phyloP scores from a whole-genome alignment of 2,888 invertebrate species.

The Drosophila emarginata region DNA sequence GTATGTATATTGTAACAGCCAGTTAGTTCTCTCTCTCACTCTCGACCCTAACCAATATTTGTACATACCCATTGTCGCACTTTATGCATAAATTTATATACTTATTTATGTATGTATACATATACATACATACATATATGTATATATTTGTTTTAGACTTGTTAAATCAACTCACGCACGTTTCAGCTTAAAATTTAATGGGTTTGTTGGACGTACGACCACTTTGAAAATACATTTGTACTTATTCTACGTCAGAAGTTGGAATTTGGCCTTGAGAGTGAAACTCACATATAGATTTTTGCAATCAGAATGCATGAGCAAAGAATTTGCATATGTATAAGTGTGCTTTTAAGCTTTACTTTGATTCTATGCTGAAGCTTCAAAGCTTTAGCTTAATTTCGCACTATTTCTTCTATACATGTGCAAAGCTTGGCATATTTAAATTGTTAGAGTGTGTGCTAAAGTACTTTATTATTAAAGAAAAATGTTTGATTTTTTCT shows the following conservation, averaged over 20 bases:
- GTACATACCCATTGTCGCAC: background rate
- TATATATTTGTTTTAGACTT: constrained; percentile 17
- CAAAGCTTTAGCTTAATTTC: background rate
- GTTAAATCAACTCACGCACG: constrained; percentile 42
- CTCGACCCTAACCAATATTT: background rate
- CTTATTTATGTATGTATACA: too few relatives aligned
- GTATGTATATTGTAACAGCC: background rate
- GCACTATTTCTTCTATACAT: background rate
- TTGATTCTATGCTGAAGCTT: background rate
- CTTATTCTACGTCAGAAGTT: constrained; percentile 7
- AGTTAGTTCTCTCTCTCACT: background rate
- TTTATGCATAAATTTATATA: background rate
- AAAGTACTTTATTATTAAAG: background rate
- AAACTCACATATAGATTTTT: background rate
- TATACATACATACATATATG: background rate
- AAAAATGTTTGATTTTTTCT: background rate
- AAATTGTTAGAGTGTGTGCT: background rate
- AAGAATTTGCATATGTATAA: background rate
- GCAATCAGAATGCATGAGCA: background rate
- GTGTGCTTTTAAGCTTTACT: background rate
- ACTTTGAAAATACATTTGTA: background rate
- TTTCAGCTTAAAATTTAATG: constrained; percentile 44
- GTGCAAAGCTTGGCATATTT: background rate
- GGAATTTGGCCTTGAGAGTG: constrained; percentile 5
- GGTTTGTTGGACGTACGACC: constrained; percentile 2